Percentiles rank a stretch among this genome's conserved stretches.
phyloP scores from a whole-genome alignment of 1,140 invertebrate genomes.

The Kradibia gibbosae region DNA sequence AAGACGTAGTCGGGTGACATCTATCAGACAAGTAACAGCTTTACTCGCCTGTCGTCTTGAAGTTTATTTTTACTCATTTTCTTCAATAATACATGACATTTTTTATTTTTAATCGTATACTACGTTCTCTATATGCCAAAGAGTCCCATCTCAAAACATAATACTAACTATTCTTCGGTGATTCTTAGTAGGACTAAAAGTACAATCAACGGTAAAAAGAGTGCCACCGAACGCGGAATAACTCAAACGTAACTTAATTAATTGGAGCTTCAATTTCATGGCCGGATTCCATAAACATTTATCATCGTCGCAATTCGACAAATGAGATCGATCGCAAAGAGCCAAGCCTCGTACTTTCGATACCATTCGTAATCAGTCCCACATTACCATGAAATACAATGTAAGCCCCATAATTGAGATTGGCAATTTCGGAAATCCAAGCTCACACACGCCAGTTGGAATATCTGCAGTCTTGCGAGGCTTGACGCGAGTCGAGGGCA shows the following conservation, averaged over 20 bases:
- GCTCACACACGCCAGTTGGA: neutral
- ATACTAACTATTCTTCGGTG: too few species aligned
- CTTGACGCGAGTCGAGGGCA: neutral
- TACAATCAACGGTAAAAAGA: neutral
- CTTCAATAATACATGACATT: too few species aligned
- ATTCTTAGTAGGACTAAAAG: neutral
- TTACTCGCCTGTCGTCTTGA: too few species aligned
- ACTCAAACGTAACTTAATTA: constrained; percentile 12
- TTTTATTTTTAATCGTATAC: too few species aligned
- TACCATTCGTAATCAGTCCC: constrained; percentile 38
- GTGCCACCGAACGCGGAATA: neutral
- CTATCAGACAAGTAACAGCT: too few species aligned
- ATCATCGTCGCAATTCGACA: neutral
- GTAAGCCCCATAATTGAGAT: constrained; percentile 52
- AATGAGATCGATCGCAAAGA: constrained; percentile 36
- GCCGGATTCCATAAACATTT: constrained; percentile 4
- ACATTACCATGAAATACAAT: constrained; percentile 44
- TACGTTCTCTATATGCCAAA: too few species aligned
- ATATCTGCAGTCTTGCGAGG: neutral
- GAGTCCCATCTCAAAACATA: too few species aligned
- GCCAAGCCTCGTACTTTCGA: neutral
- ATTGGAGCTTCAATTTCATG: neutral
- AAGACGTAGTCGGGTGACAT: too few species aligned
- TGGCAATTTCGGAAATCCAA: constrained; percentile 36
- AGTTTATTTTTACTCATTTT: too few species aligned